Evolutionary conservation across 2,797 vertebrate species (phyloP).

Genomic region (Linurgus olivaceus): DNA sequence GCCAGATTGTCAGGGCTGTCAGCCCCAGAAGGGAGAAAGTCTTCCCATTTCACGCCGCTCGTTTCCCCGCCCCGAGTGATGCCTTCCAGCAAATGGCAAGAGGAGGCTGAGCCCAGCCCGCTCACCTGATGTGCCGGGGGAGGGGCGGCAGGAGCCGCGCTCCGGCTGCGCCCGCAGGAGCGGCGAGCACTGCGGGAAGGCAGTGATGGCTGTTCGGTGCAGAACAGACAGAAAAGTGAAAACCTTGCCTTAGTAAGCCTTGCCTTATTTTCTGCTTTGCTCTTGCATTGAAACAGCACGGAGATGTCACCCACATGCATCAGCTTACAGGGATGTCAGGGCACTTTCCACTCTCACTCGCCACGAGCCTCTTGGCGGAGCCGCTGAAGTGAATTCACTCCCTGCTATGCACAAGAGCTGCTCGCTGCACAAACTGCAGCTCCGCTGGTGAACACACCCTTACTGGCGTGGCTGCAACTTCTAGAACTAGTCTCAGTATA

Average conservation of each 20-base stretch:
- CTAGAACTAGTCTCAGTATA: background rate
- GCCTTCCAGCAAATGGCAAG: background rate
- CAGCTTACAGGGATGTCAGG: accelerated
- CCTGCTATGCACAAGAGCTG: background rate
- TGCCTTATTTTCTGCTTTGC: background rate
- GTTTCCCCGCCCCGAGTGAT: background rate
- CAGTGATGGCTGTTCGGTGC: accelerated
- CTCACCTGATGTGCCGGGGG: background rate
- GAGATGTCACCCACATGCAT: accelerated
- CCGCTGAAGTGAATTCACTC: background rate
- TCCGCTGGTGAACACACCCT: background rate
- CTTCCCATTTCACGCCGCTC: background rate
- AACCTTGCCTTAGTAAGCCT: background rate
- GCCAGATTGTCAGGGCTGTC: background rate
- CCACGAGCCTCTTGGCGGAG: accelerated
- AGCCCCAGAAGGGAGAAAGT: background rate
- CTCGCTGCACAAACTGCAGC: background rate
- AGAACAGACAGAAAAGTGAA: background rate
- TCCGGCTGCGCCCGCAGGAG: accelerated
- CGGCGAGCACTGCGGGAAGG: accelerated
- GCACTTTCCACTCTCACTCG: accelerated
- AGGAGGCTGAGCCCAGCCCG: background rate
- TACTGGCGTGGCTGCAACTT: accelerated
- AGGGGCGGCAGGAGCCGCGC: background rate
- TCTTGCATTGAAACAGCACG: background rate